phyloP scores from a whole-genome alignment of 2,888 invertebrate species.

The Tachystola acroxantha region DNA sequence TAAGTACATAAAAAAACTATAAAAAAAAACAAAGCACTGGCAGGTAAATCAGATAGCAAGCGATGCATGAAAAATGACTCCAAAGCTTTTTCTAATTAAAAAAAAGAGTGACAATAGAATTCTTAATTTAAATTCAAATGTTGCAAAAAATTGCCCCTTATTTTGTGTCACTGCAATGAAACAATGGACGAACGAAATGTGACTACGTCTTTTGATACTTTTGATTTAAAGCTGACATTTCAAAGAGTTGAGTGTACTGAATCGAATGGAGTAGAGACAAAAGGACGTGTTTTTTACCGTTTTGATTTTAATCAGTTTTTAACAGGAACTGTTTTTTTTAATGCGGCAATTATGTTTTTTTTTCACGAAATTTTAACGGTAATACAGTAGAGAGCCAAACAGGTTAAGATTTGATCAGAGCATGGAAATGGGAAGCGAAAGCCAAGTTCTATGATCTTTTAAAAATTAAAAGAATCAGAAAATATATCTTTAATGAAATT shows the following conservation, averaged over 20 bases:
- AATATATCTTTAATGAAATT: no score
- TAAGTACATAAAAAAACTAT: conserved; percentile 25
- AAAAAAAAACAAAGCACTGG: conserved; percentile 40
- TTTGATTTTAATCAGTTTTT: conserved; percentile 45
- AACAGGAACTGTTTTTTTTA: conserved; percentile 16
- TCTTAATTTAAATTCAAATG: conserved; percentile 64
- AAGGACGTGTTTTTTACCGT: conserved; percentile 31
- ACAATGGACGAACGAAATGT: conserved; percentile 61
- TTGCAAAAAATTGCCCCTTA: conserved; percentile 53
- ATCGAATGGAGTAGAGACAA: conserved; percentile 46
- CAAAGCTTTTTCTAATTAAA: conserved; percentile 56
- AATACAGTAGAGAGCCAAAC: no score
- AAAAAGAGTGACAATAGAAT: conserved; percentile 60
- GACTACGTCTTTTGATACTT: conserved; percentile 59
- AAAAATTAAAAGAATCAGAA: no score
- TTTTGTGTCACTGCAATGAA: conserved; percentile 58
- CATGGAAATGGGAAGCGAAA: no score
- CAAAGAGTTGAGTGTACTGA: conserved; percentile 42
- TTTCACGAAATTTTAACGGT: not conserved
- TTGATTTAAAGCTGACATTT: conserved; percentile 65
- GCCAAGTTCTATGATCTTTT: no score
- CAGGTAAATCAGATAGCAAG: conserved; percentile 73
- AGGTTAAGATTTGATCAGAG: no score
- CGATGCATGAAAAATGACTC: conserved; percentile 78
- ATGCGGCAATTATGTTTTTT: conserved; percentile 1